Percentiles rank a stretch among this genome's conserved stretches.
Evolutionary conservation across 2,888 invertebrate species (phyloP).

Genomic region (Pristionchus mayeri): DNA sequence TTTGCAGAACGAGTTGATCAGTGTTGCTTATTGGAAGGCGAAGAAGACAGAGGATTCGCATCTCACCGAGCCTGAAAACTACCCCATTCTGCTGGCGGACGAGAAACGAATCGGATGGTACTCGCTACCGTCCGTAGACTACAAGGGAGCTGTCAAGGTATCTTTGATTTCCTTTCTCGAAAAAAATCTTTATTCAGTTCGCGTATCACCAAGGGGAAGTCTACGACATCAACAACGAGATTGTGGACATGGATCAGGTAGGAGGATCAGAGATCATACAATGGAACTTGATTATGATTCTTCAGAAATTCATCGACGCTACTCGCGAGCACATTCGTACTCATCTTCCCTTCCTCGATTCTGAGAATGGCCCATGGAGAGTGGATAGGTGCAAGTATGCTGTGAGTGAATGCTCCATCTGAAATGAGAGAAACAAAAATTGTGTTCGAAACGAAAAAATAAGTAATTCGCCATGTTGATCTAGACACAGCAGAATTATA

Average conservation of each 20-base stretch:
- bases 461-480: background rate
- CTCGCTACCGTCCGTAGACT: slow-evolving; percentile 42
- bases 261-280: background rate
- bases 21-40: slow-evolving; percentile 45
- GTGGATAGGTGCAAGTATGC: slow-evolving; percentile 50
- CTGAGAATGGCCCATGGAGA: slow-evolving; percentile 49
- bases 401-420: too few relatives aligned
- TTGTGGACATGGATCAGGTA: slow-evolving; percentile 23
- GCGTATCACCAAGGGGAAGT: slow-evolving; percentile 43
- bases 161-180: background rate
- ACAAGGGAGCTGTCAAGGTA: slow-evolving; percentile 45
- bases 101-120: slow-evolving; percentile 22
- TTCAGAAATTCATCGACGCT: slow-evolving; percentile 36
- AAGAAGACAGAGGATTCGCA: slow-evolving; percentile 22
- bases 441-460: too few relatives aligned
- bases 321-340: slow-evolving; percentile 46
- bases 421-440: too few relatives aligned
- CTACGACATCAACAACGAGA: slow-evolving; percentile 41
- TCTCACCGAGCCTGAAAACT: slow-evolving; percentile 21
- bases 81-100: slow-evolving; percentile 29
- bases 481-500: background rate
- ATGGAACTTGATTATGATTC: too few relatives aligned
- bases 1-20: slow-evolving; percentile 44
- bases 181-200: slow-evolving; percentile 3
- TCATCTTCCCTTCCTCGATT: slow-evolving; percentile 44